Evolutionary conservation across 2,888 invertebrate genomes (phyloP).

Genomic region (Cremastinae sp.): DNA sequence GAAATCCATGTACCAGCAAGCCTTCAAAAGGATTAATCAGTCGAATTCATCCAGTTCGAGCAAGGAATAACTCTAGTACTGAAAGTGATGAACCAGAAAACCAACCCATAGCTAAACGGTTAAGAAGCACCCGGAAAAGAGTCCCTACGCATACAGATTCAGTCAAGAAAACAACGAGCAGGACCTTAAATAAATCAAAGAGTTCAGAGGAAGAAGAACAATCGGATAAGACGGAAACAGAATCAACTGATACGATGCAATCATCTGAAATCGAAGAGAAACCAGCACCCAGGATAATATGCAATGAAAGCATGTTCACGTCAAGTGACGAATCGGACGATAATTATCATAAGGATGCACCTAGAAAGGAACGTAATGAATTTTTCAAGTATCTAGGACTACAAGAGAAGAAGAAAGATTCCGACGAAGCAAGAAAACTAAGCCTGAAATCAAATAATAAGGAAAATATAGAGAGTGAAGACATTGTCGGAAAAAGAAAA

Average conservation of each 20-base stretch:
- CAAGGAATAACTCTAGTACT: background rate
- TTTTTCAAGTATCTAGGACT: too few species aligned
- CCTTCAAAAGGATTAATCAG: background rate
- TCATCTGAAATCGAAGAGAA: background rate
- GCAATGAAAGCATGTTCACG: background rate
- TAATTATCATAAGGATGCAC: too few species aligned
- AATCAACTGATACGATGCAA: background rate
- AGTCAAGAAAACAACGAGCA: too few species aligned
- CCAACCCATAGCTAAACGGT: background rate
- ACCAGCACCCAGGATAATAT: background rate
- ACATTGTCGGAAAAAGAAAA: background rate
- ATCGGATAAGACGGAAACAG: background rate
- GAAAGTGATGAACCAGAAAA: background rate
- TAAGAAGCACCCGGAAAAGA: background rate
- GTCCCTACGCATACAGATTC: too few species aligned
- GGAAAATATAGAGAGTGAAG: background rate
- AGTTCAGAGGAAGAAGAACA: background rate
- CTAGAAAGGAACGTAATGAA: too few species aligned
- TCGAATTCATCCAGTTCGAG: conserved; percentile 1
- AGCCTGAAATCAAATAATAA: too few species aligned
- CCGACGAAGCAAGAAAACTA: background rate
- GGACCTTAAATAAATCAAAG: too few species aligned
- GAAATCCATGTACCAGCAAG: background rate
- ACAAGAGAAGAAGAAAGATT: too few species aligned
- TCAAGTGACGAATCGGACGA: conserved; percentile 22